Conservation (phyloP, 37 sponge, comb jelly and placozoan species). For the Lycopodina hypogea region DNA sequence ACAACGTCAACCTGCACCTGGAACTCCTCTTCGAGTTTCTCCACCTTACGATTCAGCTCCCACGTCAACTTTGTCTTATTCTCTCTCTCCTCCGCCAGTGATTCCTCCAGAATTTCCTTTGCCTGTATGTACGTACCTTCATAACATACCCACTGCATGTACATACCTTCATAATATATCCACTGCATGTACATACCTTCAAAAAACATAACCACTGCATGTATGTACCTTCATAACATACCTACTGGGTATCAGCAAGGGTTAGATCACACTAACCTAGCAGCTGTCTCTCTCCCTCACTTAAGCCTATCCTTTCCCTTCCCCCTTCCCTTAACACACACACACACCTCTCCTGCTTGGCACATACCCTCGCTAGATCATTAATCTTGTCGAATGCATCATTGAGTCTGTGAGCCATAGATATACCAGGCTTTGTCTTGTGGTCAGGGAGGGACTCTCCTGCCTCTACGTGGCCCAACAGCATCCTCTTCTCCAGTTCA, state of each 20-base stretch:
- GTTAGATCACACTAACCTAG: no score
- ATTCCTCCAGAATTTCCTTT: neutral
- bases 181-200: neutral
- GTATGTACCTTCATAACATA: neutral
- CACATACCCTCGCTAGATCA: neutral
- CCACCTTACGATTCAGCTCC: neutral
- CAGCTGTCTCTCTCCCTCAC: no score
- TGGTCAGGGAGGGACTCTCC: neutral
- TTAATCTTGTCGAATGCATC: conserved; percentile 24
- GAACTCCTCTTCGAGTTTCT: neutral
- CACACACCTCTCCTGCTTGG: no score
- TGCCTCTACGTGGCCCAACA: neutral
- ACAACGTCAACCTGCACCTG: neutral
- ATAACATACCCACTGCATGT: conserved; percentile 1
- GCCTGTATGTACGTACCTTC: neutral
- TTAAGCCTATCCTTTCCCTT: no score
- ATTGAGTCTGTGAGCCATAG: conserved; percentile 10
- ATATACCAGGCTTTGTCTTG: neutral
- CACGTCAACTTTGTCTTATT: neutral
- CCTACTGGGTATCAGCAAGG: no score
- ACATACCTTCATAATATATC: neutral
- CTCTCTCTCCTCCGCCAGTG: neutral
- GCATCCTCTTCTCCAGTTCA: neutral
- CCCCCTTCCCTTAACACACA: no score
- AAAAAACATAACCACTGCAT: neutral